Evolutionary conservation across 2,888 invertebrate species (phyloP).

Genomic region (Ichneumoninae sp.): DNA sequence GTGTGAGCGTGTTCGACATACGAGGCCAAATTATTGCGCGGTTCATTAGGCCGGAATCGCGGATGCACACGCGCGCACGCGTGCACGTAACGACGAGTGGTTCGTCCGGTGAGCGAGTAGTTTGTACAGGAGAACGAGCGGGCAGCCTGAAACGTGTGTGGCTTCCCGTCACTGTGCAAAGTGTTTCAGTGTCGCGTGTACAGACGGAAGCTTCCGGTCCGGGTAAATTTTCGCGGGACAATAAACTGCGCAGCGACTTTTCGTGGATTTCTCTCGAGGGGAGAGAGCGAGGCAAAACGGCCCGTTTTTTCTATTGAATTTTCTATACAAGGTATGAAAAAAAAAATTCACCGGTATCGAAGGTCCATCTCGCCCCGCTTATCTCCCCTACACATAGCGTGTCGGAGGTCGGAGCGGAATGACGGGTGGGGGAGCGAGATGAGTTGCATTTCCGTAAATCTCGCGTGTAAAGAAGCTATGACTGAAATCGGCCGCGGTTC

Average conservation of each 20-base stretch:
- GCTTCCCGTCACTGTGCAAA: neutral
- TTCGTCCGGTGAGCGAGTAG: constrained; percentile 36
- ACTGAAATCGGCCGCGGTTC: constrained; percentile 5
- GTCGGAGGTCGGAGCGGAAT: constrained; percentile 3
- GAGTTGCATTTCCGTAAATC: constrained; percentile 16
- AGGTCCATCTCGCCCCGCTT: neutral
- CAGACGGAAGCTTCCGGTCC: neutral
- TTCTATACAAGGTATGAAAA: neutral
- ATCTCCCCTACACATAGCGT: neutral
- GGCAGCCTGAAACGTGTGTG: constrained; percentile 6
- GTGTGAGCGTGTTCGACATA: neutral
- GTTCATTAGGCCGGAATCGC: constrained; percentile 28
- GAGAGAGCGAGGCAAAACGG: too few relatives aligned
- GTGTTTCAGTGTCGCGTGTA: neutral
- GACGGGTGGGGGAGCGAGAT: neutral
- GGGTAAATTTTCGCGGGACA: neutral
- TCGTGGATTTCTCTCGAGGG: neutral
- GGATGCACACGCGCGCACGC: constrained; percentile 40
- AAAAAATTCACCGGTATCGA: neutral
- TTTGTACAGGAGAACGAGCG: neutral
- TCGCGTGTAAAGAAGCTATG: constrained; percentile 14
- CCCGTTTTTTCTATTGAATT: neutral
- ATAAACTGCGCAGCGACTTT: neutral
- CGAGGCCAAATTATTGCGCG: constrained; percentile 17
- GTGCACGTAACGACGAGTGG: constrained; percentile 40